Conservation (phyloP, 2,888 invertebrate genomes). For the Hirtodrosophila histrioides region DNA sequence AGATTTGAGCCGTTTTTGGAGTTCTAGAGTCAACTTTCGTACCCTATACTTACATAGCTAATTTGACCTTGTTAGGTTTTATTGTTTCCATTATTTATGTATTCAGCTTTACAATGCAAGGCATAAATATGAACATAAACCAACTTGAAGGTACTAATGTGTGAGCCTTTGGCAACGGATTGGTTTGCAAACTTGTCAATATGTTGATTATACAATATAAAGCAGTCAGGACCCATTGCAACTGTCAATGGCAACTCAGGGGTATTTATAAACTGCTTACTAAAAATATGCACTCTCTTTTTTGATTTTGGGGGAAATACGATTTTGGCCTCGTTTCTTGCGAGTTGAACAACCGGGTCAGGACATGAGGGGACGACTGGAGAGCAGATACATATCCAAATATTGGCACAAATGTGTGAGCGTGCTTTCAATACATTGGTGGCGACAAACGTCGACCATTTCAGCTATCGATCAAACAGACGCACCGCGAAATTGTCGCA, state of each 20-base stretch:
- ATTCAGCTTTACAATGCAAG: slow-evolving; percentile 1
- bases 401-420: slow-evolving; percentile 66
- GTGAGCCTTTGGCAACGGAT: slow-evolving; percentile 32
- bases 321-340: slow-evolving; percentile 61
- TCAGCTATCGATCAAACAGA: slow-evolving; percentile 81
- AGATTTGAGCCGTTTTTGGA: too few species aligned
- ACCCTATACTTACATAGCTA: too few species aligned
- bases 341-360: slow-evolving; percentile 67
- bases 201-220: slow-evolving; percentile 53
- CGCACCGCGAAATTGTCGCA: slow-evolving; percentile 54
- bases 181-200: slow-evolving; percentile 27
- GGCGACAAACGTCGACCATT: slow-evolving; percentile 72
- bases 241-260: slow-evolving; percentile 57
- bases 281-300: slow-evolving; percentile 53
- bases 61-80: slow-evolving; percentile 41
- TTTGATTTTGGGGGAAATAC: slow-evolving; percentile 15
- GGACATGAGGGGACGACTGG: background rate
- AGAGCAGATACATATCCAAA: slow-evolving; percentile 22
- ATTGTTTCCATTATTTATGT: background rate
- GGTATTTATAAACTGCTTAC: slow-evolving; percentile 35
- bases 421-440: slow-evolving; percentile 67
- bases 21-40: too few species aligned
- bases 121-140: slow-evolving; percentile 24
- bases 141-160: slow-evolving; percentile 33
- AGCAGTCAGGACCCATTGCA: slow-evolving; percentile 32